A percentile compares a stretch with the other conserved stretches of the same genome.
These are phyloP conservation scores for Protonemura montana DNA, from an alignment of 2,888 invertebrate genomes.

Conservation along the genomic window DNA sequence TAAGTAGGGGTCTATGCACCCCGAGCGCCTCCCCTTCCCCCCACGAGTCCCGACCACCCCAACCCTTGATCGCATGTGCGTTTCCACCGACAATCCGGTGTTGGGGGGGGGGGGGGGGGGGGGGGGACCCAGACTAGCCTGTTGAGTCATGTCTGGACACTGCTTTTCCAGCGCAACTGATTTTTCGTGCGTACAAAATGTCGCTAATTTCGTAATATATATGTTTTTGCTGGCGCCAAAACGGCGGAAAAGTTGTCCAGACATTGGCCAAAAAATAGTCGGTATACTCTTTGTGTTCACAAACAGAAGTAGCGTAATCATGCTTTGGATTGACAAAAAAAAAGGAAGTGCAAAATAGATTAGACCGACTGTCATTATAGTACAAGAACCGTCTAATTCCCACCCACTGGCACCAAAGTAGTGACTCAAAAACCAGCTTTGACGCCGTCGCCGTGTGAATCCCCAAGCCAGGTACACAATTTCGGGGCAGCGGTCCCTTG, in stretches of 20 bases:
- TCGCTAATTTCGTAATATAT: neutral
- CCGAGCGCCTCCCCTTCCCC: neutral
- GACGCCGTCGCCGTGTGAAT: neutral
- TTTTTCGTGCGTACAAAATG: neutral
- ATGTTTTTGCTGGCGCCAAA: neutral
- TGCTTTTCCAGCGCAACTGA: neutral
- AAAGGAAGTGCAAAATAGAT: too few relatives aligned
- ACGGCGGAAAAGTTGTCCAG: too few relatives aligned
- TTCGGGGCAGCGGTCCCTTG: neutral
- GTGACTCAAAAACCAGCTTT: neutral
- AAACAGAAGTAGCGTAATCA: too few relatives aligned
- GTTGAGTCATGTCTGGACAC: neutral
- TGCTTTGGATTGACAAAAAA: too few relatives aligned
- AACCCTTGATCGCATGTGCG: constrained; percentile 7
- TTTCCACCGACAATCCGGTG: neutral
- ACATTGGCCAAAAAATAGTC: too few relatives aligned
- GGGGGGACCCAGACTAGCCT: neutral
- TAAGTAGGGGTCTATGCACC: constrained; percentile 12
- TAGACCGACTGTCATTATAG: too few relatives aligned
- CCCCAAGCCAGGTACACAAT: neutral
- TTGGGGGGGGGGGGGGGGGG: neutral
- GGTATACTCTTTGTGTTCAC: too few relatives aligned
- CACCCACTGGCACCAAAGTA: neutral
- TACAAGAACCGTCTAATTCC: neutral
- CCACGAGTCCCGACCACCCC: neutral